Evolutionary conservation across 92 coral and sea anemone genomes (phyloP).

Genomic region (Phenganax stokvisi): DNA sequence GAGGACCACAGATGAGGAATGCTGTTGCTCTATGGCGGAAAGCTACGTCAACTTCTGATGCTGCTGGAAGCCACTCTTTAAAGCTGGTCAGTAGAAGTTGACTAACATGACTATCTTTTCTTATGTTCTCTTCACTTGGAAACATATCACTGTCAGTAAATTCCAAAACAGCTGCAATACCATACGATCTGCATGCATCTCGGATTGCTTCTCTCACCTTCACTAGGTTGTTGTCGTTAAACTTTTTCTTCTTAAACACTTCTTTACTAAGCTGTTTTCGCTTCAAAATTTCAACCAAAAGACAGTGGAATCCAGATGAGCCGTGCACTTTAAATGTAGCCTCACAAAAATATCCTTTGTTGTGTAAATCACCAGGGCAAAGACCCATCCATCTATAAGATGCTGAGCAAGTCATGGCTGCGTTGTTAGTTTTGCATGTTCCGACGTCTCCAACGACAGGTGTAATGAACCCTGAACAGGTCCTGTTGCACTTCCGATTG

Average conservation of each 20-base stretch:
- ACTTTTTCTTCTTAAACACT: constrained; percentile 8
- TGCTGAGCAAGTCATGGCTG: constrained; percentile 38
- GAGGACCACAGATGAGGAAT: constrained; percentile 4
- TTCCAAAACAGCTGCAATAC: not conserved
- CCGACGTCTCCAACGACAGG: constrained; percentile 31
- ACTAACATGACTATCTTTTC: no score
- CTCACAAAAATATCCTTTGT: constrained; percentile 31
- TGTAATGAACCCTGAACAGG: constrained; percentile 25
- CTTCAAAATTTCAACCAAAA: not conserved
- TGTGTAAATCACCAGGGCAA: constrained; percentile 35
- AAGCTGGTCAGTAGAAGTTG: not conserved
- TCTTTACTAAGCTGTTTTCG: constrained; percentile 3
- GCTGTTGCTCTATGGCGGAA: not conserved
- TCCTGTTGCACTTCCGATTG: not conserved
- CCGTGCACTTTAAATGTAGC: constrained; percentile 28
- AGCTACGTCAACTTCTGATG: constrained; percentile 1
- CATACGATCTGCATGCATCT: constrained; percentile 5
- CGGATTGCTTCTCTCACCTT: constrained; percentile 11
- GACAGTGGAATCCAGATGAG: constrained; percentile 19
- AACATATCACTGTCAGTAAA: not conserved
- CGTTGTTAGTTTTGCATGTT: constrained; percentile 41
- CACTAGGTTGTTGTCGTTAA: not conserved
- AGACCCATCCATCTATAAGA: constrained; percentile 32
- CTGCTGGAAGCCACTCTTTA: not conserved
- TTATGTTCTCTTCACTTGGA: not conserved